Conservation (phyloP, 2,888 invertebrate genomes). For the Leptopilina syphax region DNA sequence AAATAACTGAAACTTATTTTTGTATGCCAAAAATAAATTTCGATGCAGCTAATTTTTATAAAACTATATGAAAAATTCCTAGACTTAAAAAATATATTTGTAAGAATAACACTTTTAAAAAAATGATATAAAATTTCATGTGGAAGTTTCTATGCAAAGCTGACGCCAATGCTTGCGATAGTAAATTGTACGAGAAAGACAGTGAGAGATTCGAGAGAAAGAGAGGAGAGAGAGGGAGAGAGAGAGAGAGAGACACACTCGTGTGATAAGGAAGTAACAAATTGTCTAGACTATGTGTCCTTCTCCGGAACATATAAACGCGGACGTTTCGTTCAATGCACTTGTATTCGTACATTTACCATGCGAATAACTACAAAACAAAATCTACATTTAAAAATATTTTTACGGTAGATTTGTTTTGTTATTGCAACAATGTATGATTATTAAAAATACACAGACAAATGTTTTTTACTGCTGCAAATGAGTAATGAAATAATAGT, state of each 20-base stretch:
- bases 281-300: constrained; percentile 64
- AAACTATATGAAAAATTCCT: too few relatives aligned
- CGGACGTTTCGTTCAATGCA: constrained; percentile 41
- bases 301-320: constrained; percentile 49
- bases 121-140: too few relatives aligned
- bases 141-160: background rate
- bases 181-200: constrained; percentile 10
- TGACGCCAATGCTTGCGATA: constrained; percentile 30
- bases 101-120: too few relatives aligned
- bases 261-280: constrained; percentile 74
- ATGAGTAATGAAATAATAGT: background rate
- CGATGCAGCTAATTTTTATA: too few relatives aligned
- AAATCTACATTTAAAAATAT: background rate
- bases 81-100: too few relatives aligned
- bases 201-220: constrained; percentile 40
- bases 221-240: constrained; percentile 51
- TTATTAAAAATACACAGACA: too few relatives aligned
- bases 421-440: too few relatives aligned
- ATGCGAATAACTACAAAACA: background rate
- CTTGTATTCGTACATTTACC: background rate
- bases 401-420: too few relatives aligned
- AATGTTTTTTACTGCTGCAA: too few relatives aligned
- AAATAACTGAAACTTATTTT: too few relatives aligned
- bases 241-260: constrained; percentile 54
- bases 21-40: too few relatives aligned